Base-by-base conservation (phyloP, 2,113 vertebrate species). In the Illadopsis cleaveri region DNA sequence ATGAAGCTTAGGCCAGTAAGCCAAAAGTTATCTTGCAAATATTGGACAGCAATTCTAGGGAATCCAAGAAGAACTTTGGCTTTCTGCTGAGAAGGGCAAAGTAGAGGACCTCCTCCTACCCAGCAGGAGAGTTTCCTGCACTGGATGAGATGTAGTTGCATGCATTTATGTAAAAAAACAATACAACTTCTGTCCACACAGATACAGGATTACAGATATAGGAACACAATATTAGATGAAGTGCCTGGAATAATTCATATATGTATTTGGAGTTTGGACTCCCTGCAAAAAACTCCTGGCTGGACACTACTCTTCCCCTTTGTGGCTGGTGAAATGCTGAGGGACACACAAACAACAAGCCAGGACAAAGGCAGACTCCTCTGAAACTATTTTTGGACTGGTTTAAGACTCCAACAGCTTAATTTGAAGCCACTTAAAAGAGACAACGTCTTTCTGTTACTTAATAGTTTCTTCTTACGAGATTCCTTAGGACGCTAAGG, bases 311-410 rank as follows among this genome's bases (percentile, higher is more conserved):
- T 80, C 42, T 38, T 64, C 35, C 30, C 45, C n/a, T 60, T 45
- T 0, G 2, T 2, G 9, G 58, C 50, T 66, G 35, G 30, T 50
- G 47, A 82, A 76, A 83, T 42, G 54, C 73, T 4, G 11, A 87
- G 66, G 53, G 31, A 78, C 37, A 66, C 44, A 76, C 0, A 0
- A 94, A 25, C n/a, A 87, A 56, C 0, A 0, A 27, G 48, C 44
- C 90, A 79, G 40, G 70, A 91, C 44, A 95, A 73, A 95, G 71
- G 51, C 51, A 73, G 33, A 35, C 16, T 58, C 51, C 42, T 82
- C 53, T 89, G 84, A 95, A 96, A 73, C 14, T 82, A 53, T 76
- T 87, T 94, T n/a, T 69, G 44, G 69, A 47, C 33, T 73, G 10
- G 1, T 93, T 76, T 42, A 82, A 54, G 50, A 70, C 42, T 87